These are phyloP conservation scores for Anaspis maculata DNA, from an alignment of 2,888 invertebrate species.

Conservation along the genomic window DNA sequence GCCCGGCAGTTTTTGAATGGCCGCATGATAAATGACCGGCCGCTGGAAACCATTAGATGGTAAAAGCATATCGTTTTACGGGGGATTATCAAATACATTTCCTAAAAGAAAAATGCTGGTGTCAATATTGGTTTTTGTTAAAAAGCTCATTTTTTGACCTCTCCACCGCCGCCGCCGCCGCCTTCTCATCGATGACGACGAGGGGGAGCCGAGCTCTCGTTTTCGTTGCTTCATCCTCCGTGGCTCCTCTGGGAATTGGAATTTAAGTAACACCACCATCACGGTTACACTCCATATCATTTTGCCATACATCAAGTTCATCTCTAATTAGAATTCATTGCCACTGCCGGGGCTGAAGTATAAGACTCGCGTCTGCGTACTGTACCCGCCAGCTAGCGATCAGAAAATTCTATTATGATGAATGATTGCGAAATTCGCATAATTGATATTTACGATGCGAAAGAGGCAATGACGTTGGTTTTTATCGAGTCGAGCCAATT, in stretches of 20 bases:
- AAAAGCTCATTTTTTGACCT: constrained; percentile 8
- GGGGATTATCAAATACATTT: constrained; percentile 13
- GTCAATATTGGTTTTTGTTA: constrained; percentile 14
- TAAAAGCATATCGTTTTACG: constrained; percentile 15
- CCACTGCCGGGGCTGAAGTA: constrained; percentile 9
- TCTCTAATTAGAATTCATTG: constrained; percentile 22
- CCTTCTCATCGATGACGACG: background rate
- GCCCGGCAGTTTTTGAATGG: too few species aligned
- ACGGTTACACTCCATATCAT: constrained; percentile 12
- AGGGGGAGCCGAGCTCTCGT: background rate
- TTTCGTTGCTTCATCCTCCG: too few species aligned
- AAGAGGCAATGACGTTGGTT: constrained; percentile 10
- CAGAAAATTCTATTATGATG: constrained; percentile 21
- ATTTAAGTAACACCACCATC: constrained; percentile 5
- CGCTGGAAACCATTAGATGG: constrained; percentile 12
- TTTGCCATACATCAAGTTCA: constrained; percentile 14
- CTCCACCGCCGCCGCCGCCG: background rate
- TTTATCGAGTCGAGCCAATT: background rate
- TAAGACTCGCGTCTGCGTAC: constrained; percentile 10
- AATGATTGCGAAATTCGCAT: constrained; percentile 19
- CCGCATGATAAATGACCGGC: constrained; percentile 12
- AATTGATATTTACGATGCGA: constrained; percentile 27
- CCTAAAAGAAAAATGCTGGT: constrained; percentile 9
- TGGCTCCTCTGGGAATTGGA: background rate
- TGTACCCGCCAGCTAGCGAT: constrained; percentile 7